phyloP scores from a whole-genome alignment of 53 echinoderm and acorn worm species.

The Echinometra lucunter region DNA sequence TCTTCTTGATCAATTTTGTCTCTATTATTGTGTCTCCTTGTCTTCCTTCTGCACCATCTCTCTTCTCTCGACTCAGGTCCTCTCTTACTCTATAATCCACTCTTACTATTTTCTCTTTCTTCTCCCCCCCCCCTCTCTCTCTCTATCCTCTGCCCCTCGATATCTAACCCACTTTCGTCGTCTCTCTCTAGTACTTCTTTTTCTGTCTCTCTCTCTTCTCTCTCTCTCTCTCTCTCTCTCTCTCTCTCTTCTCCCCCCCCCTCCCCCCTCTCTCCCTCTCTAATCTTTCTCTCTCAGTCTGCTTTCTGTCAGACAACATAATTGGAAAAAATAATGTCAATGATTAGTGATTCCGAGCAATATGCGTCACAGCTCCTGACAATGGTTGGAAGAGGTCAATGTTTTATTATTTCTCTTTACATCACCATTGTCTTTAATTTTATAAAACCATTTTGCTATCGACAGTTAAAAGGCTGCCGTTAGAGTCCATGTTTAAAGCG shows the following conservation, averaged over 20 bases:
- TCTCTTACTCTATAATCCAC: too few relatives aligned
- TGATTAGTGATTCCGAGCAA: neutral
- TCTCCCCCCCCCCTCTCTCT: neutral
- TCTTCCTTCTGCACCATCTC: neutral
- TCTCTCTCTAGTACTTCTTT: neutral
- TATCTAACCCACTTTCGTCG: neutral
- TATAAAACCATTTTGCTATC: neutral
- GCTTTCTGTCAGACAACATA: slow-evolving; percentile 1
- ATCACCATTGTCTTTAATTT: neutral
- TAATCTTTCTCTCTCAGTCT: neutral
- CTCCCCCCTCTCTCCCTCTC: too few relatives aligned
- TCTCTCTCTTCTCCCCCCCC: neutral
- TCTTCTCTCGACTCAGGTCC: too few relatives aligned
- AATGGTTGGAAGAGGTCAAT: neutral
- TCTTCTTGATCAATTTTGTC: neutral
- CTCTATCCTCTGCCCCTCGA: neutral
- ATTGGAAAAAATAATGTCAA: slow-evolving; percentile 16
- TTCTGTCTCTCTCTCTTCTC: neutral
- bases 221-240: neutral
- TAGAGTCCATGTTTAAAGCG: neutral
- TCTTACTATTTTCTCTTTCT: neutral
- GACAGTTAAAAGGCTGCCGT: neutral
- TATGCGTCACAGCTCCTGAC: neutral
- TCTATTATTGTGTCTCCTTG: neutral
- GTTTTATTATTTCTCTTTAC: neutral